A percentile compares a stretch with the other conserved stretches of the same genome.
Evolutionary conservation across 2,113 vertebrate species (phyloP).

Genomic region (Amblyornis subalaris): DNA sequence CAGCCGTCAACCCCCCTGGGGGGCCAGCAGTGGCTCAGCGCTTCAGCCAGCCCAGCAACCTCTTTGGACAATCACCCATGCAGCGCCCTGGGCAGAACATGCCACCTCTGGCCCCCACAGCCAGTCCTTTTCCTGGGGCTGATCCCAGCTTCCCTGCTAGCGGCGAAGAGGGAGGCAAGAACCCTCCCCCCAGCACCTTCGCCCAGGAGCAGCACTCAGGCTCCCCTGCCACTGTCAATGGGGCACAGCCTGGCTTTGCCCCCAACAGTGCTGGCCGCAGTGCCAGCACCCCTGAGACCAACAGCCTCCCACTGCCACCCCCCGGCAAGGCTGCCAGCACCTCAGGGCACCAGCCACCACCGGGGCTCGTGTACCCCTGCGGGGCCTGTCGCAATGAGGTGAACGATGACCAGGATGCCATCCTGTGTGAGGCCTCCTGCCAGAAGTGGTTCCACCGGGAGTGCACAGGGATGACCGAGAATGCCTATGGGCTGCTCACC

Average conservation of each 20-base stretch:
- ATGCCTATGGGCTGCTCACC: slow-evolving; percentile 92
- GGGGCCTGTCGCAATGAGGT: slow-evolving; percentile 92
- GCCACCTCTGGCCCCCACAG: slow-evolving; percentile 80
- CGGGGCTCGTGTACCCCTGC: slow-evolving; percentile 86
- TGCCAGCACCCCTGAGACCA: slow-evolving; percentile 78
- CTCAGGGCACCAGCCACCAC: slow-evolving; percentile 70
- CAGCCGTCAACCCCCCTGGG: slow-evolving; percentile 77
- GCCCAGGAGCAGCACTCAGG: slow-evolving; percentile 67
- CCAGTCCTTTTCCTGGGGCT: slow-evolving; percentile 77
- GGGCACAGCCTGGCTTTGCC: slow-evolving; percentile 66
- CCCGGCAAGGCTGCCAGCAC: neutral
- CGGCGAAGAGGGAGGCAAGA: slow-evolving; percentile 72
- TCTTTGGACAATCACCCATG: slow-evolving; percentile 87
- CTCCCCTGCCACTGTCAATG: slow-evolving; percentile 70
- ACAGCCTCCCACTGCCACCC: slow-evolving; percentile 5
- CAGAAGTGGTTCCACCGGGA: slow-evolving; percentile 98
- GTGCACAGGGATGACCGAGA: slow-evolving; percentile 95
- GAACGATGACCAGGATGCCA: slow-evolving; percentile 95
- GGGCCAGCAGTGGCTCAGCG: slow-evolving; percentile 65
- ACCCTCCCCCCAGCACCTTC: slow-evolving; percentile 56
- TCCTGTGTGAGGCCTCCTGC: slow-evolving; percentile 94
- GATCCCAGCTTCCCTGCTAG: slow-evolving; percentile 65
- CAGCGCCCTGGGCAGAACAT: slow-evolving; percentile 78
- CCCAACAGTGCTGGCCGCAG: slow-evolving; percentile 20
- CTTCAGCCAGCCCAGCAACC: slow-evolving; percentile 80